These are phyloP conservation scores for Dendrocopos noguchii DNA, from an alignment of 2,113 vertebrate species.

Conservation along the genomic window DNA sequence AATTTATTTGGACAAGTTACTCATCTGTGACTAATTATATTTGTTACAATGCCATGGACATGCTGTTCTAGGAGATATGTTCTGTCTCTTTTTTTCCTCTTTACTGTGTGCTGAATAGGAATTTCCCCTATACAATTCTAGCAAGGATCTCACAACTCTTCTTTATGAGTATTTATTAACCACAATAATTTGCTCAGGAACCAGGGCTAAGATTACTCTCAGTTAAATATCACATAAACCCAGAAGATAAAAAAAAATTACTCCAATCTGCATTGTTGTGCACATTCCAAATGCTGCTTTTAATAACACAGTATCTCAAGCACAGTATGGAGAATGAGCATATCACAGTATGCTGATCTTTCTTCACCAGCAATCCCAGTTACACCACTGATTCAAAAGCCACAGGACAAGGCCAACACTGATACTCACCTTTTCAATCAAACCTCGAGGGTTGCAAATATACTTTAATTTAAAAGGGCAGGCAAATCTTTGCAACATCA, in stretches of 20 bases:
- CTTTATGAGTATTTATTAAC: neutral
- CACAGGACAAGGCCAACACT: neutral
- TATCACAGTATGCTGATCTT: neutral
- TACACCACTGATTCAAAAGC: neutral
- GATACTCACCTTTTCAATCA: neutral
- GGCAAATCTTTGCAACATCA: neutral
- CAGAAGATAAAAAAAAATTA: neutral
- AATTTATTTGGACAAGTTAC: neutral
- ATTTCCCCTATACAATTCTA: neutral
- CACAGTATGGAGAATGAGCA: neutral
- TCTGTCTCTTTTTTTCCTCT: neutral
- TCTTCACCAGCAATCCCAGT: neutral
- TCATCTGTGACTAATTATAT: conserved; percentile 28
- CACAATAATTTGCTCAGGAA: neutral
- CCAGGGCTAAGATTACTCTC: neutral
- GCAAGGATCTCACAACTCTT: neutral
- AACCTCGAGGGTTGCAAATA: neutral
- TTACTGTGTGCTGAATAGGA: neutral
- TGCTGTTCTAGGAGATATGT: neutral
- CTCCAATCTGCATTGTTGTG: neutral
- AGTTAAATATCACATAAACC: neutral
- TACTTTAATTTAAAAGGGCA: neutral
- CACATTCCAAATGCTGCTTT: neutral
- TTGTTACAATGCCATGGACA: neutral
- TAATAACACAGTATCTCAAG: neutral